A percentile compares a stretch with the other conserved stretches of the same genome.
Conservation (phyloP, 1,140 invertebrate genomes). For the Brachionus asplanchnoidis region DNA sequence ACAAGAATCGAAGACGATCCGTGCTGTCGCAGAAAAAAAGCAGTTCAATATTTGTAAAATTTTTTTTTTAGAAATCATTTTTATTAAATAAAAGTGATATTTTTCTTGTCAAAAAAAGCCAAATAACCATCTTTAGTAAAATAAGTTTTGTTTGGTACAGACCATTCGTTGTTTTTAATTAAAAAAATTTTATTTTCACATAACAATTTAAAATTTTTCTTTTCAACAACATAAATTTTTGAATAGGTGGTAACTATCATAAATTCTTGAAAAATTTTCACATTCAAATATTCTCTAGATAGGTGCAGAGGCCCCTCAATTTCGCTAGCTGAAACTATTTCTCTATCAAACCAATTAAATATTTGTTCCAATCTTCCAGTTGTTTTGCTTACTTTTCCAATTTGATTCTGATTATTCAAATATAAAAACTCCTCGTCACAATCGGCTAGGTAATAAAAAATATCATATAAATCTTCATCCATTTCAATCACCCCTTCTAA, state of each 20-base stretch:
- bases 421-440: neutral
- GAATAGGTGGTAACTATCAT: slow-evolving; percentile 1
- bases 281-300: neutral
- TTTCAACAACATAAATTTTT: neutral
- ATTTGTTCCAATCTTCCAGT: neutral
- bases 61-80: neutral
- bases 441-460: neutral
- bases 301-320: neutral
- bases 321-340: neutral
- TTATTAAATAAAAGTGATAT: slow-evolving; percentile 19
- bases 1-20: neutral
- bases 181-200: neutral
- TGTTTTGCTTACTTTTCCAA: neutral
- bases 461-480: neutral
- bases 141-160: neutral
- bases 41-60: neutral
- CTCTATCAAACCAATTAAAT: neutral
- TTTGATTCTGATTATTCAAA: slow-evolving; percentile 9
- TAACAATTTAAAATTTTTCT: neutral
- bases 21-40: neutral
- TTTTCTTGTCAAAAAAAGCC: neutral
- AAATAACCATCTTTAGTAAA: neutral
- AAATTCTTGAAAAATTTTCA: neutral
- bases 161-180: neutral
- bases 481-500: neutral